Evolutionary conservation across 2,888 invertebrate genomes (phyloP).

Genomic region (Sarcophaga caerulescens): DNA sequence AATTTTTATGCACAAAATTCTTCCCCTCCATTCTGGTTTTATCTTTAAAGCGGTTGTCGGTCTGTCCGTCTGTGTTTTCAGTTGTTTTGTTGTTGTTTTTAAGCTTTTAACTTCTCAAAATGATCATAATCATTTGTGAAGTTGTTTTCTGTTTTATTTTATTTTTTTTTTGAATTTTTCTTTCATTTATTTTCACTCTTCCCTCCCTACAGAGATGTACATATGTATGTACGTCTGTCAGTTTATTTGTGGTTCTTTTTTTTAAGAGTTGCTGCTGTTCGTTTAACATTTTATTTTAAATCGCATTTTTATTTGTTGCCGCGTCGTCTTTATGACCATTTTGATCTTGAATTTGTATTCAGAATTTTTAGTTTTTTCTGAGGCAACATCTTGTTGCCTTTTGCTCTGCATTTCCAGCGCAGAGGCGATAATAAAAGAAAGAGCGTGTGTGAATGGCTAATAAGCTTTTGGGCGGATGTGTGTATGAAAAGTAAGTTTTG

Average conservation of each 20-base stretch:
- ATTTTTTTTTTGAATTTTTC: slow-evolving; percentile 16
- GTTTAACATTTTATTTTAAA: neutral
- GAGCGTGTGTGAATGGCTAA: slow-evolving; percentile 41
- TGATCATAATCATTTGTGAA: slow-evolving; percentile 57
- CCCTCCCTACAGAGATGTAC: slow-evolving; percentile 1
- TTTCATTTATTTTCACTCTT: slow-evolving; percentile 36
- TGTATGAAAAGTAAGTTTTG: slow-evolving; percentile 12
- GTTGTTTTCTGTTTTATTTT: slow-evolving; percentile 24
- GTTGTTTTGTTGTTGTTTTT: neutral
- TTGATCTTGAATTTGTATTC: slow-evolving; percentile 68
- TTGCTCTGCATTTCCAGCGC: slow-evolving; percentile 6
- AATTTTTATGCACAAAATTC: slow-evolving; percentile 55
- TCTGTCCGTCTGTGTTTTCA: slow-evolving; percentile 14
- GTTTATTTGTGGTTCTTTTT: slow-evolving; percentile 22
- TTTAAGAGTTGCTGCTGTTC: neutral
- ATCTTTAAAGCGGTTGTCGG: neutral
- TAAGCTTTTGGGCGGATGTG: slow-evolving; percentile 65
- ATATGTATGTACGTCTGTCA: neutral
- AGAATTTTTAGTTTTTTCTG: slow-evolving; percentile 24
- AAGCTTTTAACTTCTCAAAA: slow-evolving; percentile 26
- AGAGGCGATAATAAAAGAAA: slow-evolving; percentile 5
- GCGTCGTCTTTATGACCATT: slow-evolving; percentile 63
- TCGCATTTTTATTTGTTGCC: slow-evolving; percentile 12
- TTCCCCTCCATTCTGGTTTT: slow-evolving; percentile 54
- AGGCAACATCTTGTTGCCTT: slow-evolving; percentile 48